Conservation (phyloP, 1,140 invertebrate species). For the Leptopilina boulardi region DNA sequence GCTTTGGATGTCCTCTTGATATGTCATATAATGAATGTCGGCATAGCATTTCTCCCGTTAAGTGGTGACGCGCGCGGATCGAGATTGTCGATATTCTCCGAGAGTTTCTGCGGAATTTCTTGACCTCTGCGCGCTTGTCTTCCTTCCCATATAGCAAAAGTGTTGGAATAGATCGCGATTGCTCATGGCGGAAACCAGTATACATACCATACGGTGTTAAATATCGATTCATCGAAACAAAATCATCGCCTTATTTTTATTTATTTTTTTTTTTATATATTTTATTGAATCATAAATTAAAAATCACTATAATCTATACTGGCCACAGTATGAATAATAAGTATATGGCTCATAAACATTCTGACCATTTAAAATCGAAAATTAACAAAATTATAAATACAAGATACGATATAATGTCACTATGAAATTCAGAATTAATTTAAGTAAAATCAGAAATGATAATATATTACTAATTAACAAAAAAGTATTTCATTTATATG, state of each 20-base stretch:
- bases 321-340: not conserved
- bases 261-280: no score
- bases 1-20: conserved; percentile 26
- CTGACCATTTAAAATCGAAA: not conserved
- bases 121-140: conserved; percentile 16
- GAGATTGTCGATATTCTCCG: conserved; percentile 23
- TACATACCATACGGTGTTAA: conserved; percentile 3
- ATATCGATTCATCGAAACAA: conserved; percentile 35
- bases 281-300: conserved; percentile 43
- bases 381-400: not conserved
- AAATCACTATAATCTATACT: not conserved
- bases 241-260: conserved; percentile 38
- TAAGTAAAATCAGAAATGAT: no score
- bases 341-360: not conserved
- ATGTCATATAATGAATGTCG: conserved; percentile 22
- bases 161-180: conserved; percentile 25
- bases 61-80: conserved; percentile 17
- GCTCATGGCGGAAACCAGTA: conserved; percentile 34
- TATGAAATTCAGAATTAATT: not conserved
- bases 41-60: not conserved
- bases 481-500: not conserved
- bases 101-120: conserved; percentile 38
- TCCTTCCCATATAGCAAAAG: conserved; percentile 25
- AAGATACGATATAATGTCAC: not conserved
- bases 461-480: not conserved